phyloP scores from a whole-genome alignment of 1,140 invertebrate species.

The Nephotettix cincticeps region DNA sequence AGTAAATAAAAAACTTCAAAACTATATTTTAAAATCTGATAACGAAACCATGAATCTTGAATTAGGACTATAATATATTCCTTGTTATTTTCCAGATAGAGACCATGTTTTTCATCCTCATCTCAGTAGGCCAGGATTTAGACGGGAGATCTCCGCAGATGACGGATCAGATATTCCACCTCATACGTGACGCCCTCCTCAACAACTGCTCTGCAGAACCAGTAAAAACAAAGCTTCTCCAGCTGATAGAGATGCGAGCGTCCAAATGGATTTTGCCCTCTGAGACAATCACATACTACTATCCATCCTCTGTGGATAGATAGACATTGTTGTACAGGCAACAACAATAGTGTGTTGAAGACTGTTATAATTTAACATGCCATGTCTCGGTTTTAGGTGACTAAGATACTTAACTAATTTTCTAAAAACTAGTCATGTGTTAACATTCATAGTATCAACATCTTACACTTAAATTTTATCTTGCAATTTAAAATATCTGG shows the following conservation, averaged over 20 bases:
- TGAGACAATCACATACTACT: slow-evolving; percentile 86
- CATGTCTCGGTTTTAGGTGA: no score
- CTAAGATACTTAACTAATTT: no score
- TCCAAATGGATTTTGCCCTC: slow-evolving; percentile 86
- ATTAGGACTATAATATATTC: no score
- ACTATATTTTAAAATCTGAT: no score
- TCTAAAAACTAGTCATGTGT: background rate
- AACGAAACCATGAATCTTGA: no score
- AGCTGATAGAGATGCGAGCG: slow-evolving; percentile 85
- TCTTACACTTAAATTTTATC: no score
- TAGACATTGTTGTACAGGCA: no score
- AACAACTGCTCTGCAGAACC: slow-evolving; percentile 61
- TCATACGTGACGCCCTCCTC: slow-evolving; percentile 82
- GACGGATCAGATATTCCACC: slow-evolving; percentile 70
- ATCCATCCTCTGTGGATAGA: slow-evolving; percentile 48
- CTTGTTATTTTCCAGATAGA: slow-evolving; percentile 67
- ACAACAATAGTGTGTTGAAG: no score
- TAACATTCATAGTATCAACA: no score
- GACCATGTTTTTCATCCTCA: slow-evolving; percentile 82
- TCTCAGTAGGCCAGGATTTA: slow-evolving; percentile 80
- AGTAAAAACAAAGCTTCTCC: slow-evolving; percentile 77
- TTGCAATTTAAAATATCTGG: no score
- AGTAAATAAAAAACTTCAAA: no score
- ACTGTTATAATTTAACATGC: no score
- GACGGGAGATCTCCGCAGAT: slow-evolving; percentile 76